Base-by-base conservation (phyloP, 2,797 vertebrate genomes). In the Chiroxiphia lanceolata region DNA sequence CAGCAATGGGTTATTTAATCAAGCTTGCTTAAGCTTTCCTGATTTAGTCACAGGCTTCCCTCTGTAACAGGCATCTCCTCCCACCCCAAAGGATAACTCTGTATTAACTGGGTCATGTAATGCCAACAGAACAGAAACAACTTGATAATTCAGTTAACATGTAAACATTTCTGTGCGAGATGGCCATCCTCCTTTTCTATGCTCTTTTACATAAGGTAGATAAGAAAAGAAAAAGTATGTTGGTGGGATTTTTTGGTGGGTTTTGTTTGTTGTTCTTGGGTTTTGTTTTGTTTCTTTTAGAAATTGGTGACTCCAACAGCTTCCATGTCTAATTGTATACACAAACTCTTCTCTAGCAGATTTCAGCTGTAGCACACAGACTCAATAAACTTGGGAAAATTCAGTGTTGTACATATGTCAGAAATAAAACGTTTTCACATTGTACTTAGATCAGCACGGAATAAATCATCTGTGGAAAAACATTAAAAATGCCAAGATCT, bases 61-160 rank as follows among this genome's bases (percentile, higher is more conserved):
- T 79, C 50, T 34, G 47, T 29, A 90, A 57, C 51, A 75, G 86
- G 47, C 53, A 68, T 56, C 70, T 63, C 67, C 59, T 84, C 65
- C 74, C 3, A 8, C 57, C 33, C 40, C 21, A 29, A 40, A 18
- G 50, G 89, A 81, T 75, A 92, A 87, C 45, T 87, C 57, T 29
- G 16, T n/a, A 64, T 87, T 94, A 92, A 91, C 45, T 87, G 74
- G 81, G 81, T 92, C 87, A 94, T 25, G 26, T 78, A 87, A 88
- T 72, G 86, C 70, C 67, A 87, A 69, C 34, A 48, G 45, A 92
- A 83, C 38, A 45, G 36, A 70, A 87, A 82, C 57, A 86, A 87
- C 61, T 47, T 51, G 50, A 12, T 88, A 75, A 93, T 71, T 75
- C 69, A 75, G 13, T 40, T 71, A 70, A 44, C 42, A 61, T 61